These are phyloP conservation scores for Pemphigus obesinymphae DNA, from an alignment of 1,140 invertebrate species.

Conservation along the genomic window DNA sequence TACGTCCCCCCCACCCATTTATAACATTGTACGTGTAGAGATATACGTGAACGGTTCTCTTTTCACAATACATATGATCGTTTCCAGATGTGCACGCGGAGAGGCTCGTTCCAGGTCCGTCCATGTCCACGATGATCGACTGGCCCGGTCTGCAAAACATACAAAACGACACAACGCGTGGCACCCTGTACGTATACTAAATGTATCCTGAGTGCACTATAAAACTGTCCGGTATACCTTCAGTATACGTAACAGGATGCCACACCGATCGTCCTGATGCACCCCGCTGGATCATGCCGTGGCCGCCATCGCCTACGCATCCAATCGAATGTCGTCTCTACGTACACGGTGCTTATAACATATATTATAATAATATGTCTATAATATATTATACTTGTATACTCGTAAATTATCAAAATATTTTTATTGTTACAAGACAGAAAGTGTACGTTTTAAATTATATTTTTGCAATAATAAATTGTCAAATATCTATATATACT, in stretches of 20 bases:
- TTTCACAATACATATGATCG: too few species aligned
- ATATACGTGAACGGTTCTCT: too few species aligned
- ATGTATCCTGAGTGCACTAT: conserved; percentile 92
- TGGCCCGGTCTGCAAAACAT: neutral
- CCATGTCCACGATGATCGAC: neutral
- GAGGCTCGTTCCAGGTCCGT: neutral
- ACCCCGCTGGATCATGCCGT: too few species aligned
- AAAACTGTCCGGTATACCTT: conserved; percentile 97
- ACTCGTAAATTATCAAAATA: neutral
- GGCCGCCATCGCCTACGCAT: neutral
- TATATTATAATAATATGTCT: too few species aligned
- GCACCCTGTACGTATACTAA: conserved; percentile 98
- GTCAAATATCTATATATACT: too few species aligned
- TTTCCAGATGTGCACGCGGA: neutral
- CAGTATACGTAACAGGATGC: conserved; percentile 98
- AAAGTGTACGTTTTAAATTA: too few species aligned
- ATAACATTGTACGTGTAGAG: too few species aligned
- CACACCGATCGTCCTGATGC: conserved; percentile 55
- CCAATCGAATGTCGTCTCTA: neutral
- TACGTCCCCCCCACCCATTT: too few species aligned
- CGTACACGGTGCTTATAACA: too few species aligned
- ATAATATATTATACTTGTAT: too few species aligned
- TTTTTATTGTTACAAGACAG: neutral
- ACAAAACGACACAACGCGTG: conserved; percentile 58
- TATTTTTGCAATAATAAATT: too few species aligned